These are phyloP conservation scores for Lepidothrix coronata DNA, from an alignment of 2,113 vertebrate species.

Conservation along the genomic window DNA sequence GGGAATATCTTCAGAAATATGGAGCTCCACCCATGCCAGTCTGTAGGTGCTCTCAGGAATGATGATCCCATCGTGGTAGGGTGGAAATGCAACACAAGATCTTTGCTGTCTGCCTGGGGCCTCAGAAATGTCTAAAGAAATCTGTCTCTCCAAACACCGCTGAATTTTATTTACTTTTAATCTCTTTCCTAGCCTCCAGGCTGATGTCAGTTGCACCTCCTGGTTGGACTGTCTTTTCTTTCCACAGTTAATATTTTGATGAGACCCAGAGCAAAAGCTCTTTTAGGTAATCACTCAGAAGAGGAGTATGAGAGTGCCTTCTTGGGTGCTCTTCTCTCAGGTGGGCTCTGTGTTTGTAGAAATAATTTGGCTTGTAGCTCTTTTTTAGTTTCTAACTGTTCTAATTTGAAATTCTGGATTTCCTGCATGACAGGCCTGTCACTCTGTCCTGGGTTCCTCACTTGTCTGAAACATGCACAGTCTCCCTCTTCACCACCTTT, in stretches of 20 bases:
- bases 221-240: background rate
- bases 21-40: background rate
- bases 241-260: background rate
- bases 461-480: background rate
- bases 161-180: background rate
- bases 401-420: background rate
- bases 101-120: background rate
- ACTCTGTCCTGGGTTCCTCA: background rate
- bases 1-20: background rate
- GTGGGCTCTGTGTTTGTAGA: background rate
- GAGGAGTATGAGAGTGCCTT: background rate
- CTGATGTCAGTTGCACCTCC: background rate
- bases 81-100: background rate
- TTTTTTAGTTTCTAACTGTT: background rate
- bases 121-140: background rate
- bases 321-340: background rate
- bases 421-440: background rate
- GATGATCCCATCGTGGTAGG: rapidly evolving
- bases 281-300: background rate
- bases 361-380: background rate
- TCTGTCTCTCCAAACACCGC: background rate
- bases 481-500: background rate
- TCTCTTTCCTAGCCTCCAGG: background rate
- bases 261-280: background rate
- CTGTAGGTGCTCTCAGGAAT: background rate